These are phyloP conservation scores for Cynocephalus volans DNA, from an alignment of 2,113 vertebrate species.

Conservation along the genomic window DNA sequence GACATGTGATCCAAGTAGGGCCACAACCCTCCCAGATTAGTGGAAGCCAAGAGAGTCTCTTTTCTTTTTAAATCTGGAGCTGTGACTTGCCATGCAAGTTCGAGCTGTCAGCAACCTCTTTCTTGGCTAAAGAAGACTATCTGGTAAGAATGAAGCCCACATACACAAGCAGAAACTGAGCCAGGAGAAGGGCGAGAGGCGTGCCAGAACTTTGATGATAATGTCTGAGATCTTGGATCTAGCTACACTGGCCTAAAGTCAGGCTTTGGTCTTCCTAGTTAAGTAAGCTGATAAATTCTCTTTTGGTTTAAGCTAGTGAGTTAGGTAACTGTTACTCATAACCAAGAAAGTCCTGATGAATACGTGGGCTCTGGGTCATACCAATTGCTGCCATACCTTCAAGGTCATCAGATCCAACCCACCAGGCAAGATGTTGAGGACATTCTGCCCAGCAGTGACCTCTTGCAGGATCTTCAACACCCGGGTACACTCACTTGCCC, in stretches of 20 bases:
- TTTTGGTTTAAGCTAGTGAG: conserved; percentile 5
- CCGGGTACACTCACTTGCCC: conserved; percentile 86
- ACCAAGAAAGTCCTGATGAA: conserved; percentile 19
- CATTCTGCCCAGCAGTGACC: conserved; percentile 50
- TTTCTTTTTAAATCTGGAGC: conserved; percentile 34
- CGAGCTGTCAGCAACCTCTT: neutral
- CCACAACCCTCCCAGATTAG: neutral
- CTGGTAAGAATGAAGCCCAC: neutral
- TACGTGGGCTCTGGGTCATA: neutral
- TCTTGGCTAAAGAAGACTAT: neutral
- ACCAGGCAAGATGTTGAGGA: conserved; percentile 77
- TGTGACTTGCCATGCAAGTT: neutral
- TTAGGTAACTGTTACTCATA: neutral
- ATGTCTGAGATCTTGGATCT: neutral
- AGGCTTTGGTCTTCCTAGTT: neutral
- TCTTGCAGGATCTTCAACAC: conserved; percentile 85
- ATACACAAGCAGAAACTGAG: neutral
- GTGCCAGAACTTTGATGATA: neutral
- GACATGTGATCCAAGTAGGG: neutral
- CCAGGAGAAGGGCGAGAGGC: neutral
- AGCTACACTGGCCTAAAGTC: neutral
- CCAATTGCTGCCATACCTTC: conserved; percentile 84
- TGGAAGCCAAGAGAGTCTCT: neutral
- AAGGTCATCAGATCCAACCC: conserved; percentile 86
- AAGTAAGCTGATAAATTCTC: neutral